Percentiles rank a stretch among this genome's conserved stretches.
Evolutionary conservation across 2,888 invertebrate species (phyloP).

Genomic region (Vandiemenella viatica): DNA sequence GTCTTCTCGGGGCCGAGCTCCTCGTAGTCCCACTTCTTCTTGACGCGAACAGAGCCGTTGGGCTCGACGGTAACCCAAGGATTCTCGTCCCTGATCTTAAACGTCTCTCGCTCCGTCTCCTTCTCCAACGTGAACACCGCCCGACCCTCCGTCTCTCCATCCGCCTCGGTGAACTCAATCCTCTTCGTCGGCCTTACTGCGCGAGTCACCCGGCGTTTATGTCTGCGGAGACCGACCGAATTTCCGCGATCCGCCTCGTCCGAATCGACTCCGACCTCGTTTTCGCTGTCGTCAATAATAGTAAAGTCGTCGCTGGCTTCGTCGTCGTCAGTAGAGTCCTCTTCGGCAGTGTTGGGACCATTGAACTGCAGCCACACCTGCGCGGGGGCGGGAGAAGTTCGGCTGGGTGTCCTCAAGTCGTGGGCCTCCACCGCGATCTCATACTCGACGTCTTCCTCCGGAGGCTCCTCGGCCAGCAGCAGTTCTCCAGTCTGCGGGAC

Average conservation of each 20-base stretch:
- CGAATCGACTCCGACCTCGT: conserved; percentile 30
- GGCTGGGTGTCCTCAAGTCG: conserved; percentile 60
- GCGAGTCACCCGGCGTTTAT: conserved; percentile 66
- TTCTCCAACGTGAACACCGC: conserved; percentile 81
- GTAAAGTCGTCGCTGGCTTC: too few species aligned
- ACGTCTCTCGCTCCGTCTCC: conserved; percentile 81
- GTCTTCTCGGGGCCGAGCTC: conserved; percentile 87
- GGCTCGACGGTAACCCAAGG: conserved; percentile 87
- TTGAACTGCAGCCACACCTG: conserved; percentile 60
- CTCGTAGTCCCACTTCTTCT: conserved; percentile 95
- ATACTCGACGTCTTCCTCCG: conserved; percentile 42
- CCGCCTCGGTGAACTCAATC: conserved; percentile 80
- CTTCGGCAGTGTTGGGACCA: conserved; percentile 29
- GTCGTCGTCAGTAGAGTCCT: too few species aligned
- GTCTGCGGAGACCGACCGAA: too few species aligned
- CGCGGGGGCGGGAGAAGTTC: conserved; percentile 52
- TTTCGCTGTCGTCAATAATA: too few species aligned
- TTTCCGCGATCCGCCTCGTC: too few species aligned
- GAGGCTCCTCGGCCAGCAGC: conserved; percentile 65
- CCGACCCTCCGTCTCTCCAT: conserved; percentile 75
- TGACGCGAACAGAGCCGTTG: conserved; percentile 81
- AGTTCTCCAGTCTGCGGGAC: conserved; percentile 88
- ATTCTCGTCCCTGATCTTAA: conserved; percentile 86
- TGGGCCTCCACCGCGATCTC: conserved; percentile 68
- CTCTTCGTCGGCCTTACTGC: conserved; percentile 90